Evolutionary conservation across 2,797 vertebrate species (phyloP), one percentile per base, ranked within the genome.

Genomic region (Pagetopsis macropterus): DNA sequence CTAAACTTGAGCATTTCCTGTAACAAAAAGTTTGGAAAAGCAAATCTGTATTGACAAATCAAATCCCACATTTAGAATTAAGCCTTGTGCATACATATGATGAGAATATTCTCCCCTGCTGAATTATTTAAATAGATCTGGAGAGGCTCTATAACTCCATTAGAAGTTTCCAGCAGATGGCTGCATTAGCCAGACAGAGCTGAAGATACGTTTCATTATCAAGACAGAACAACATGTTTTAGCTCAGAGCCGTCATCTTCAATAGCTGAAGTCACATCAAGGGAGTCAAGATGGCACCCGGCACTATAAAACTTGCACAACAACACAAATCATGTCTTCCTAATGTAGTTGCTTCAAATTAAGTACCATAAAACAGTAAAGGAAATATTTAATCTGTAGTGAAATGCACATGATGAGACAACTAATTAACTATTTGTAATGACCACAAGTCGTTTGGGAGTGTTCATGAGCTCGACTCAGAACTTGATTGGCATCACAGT

Each of bases 121-220:
- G 54, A 88, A 88, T 89, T 75, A 87, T 88, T 86, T 51, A 89
- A 9, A 70, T 63, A 87, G 54, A 65, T 78, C 69, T 77, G 87
- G 75, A 76, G 79, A 89, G 44, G 66, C 71, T 81, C 61, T 58
- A 78, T 86, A 85, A 83, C 74, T 83, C 79, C 79, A 79, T 86
- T 83, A 89, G 81, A 64, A 81, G 77, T 65, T 86, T 59, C 79
- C 51, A 79, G 76, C 83, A 89, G 87, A 88, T 79, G 86, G 83
- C 70, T 89, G 78, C 81, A 81, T 82, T 83, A 82, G 74, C 59
- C 69, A 83, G 59, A 82, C 65, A 82, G 65, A 73, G 45, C 57
- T 74, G 75, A 45, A 76, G 74, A 87, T 81, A 78, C 41, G 79
- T 87, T 87, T 86, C 78, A 83, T 86, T 81, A 83, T 81, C 55